Evolutionary conservation across 2,797 vertebrate species (phyloP).

Genomic region (Orestias chungarensis): DNA sequence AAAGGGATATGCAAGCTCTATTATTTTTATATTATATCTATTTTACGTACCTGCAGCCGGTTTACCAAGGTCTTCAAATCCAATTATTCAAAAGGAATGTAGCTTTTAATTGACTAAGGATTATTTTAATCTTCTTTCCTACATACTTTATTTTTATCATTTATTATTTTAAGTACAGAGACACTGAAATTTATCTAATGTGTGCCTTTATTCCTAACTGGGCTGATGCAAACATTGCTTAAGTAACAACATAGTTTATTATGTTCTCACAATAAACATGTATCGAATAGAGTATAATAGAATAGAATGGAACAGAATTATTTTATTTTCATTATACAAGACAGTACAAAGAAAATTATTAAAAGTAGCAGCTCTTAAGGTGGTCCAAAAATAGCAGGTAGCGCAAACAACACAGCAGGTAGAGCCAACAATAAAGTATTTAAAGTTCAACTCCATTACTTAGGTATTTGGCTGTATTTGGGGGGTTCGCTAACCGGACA

Average conservation of each 20-base stretch:
- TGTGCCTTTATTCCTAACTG: background rate
- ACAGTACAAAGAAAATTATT: too few species aligned
- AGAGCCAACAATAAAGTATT: too few species aligned
- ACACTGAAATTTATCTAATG: background rate
- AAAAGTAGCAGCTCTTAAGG: too few species aligned
- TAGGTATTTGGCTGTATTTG: too few species aligned
- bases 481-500: slow-evolving; percentile 47
- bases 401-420: too few species aligned
- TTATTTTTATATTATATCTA: background rate
- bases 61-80: background rate
- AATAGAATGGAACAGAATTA: too few species aligned
- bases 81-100: background rate
- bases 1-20: background rate
- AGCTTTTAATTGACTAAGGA: background rate
- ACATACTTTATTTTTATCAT: background rate
- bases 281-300: too few species aligned
- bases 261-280: background rate
- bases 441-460: too few species aligned
- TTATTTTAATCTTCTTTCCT: background rate
- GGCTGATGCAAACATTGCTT: background rate
- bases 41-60: background rate
- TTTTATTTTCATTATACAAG: too few species aligned
- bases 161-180: background rate
- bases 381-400: too few species aligned
- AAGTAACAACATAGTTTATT: background rate